Conservation (phyloP, 2,113 vertebrate genomes). For the Megaceryle maxima region DNA sequence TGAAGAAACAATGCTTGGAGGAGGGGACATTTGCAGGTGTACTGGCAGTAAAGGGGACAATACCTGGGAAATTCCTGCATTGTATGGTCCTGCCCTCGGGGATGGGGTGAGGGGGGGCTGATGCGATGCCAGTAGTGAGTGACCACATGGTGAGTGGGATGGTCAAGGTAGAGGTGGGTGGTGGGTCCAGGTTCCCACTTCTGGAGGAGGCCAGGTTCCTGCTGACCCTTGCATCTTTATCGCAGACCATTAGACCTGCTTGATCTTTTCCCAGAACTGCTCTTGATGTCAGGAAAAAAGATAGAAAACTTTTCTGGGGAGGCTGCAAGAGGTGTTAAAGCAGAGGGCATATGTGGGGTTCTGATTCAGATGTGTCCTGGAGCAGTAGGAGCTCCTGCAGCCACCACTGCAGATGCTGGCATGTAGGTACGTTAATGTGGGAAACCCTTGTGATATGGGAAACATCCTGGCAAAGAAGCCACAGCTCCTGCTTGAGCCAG, state of each 20-base stretch:
- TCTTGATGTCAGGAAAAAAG: background rate
- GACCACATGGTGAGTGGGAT: background rate
- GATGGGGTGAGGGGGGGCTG: fast-evolving
- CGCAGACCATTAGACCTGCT: background rate
- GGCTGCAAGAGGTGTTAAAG: background rate
- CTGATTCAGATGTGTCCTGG: background rate
- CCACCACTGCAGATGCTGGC: background rate
- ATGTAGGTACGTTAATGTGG: background rate
- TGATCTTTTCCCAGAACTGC: background rate
- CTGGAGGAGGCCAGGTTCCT: background rate
- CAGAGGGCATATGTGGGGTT: background rate
- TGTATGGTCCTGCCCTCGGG: background rate
- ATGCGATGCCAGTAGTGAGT: background rate
- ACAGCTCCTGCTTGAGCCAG: background rate
- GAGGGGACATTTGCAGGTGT: background rate
- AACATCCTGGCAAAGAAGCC: background rate
- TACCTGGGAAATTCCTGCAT: background rate
- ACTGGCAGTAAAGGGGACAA: background rate
- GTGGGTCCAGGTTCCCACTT: background rate
- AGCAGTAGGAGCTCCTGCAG: background rate
- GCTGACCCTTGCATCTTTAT: background rate
- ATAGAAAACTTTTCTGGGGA: background rate
- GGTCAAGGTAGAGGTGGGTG: background rate
- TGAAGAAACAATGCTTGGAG: background rate
- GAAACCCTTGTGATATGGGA: background rate